phyloP scores from a whole-genome alignment of 1,140 invertebrate genomes.

The Apis cerana region DNA sequence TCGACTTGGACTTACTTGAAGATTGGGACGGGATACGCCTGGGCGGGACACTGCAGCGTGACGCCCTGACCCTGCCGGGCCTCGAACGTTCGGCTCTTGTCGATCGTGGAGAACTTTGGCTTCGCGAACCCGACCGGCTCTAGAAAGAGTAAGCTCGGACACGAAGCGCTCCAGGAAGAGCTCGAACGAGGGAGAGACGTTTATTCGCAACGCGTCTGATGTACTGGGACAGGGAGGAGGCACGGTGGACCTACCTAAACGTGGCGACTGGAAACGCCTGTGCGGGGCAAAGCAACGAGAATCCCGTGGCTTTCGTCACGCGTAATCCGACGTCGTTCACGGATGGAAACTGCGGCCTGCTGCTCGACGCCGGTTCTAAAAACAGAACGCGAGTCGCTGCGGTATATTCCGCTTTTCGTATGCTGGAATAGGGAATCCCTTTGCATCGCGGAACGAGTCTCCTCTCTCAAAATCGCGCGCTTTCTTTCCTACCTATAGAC shows the following conservation, averaged over 20 bases:
- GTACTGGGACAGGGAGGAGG: slow-evolving; percentile 59
- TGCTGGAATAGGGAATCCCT: slow-evolving; percentile 84
- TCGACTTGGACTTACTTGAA: slow-evolving; percentile 81
- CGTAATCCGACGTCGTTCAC: slow-evolving; percentile 73
- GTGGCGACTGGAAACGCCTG: slow-evolving; percentile 85
- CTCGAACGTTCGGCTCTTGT: slow-evolving; percentile 79
- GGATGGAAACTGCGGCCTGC: slow-evolving; percentile 72
- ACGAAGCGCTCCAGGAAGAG: neutral
- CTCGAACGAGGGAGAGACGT: neutral
- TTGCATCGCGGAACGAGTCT: no score
- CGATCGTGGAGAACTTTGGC: slow-evolving; percentile 81
- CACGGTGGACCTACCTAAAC: slow-evolving; percentile 81
- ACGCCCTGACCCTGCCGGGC: slow-evolving; percentile 67
- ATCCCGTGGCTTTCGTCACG: slow-evolving; percentile 73
- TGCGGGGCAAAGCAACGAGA: slow-evolving; percentile 84
- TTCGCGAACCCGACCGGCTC: slow-evolving; percentile 82
- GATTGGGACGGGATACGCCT: slow-evolving; percentile 84
- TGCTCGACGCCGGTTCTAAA: slow-evolving; percentile 74
- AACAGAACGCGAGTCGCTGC: slow-evolving; percentile 58
- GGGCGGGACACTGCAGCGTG: slow-evolving; percentile 81
- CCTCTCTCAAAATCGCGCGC: no score
- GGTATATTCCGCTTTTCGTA: slow-evolving; percentile 72
- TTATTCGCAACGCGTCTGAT: no score
- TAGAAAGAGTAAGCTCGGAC: slow-evolving; percentile 65
- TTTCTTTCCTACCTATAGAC: slow-evolving; percentile 80